Percentiles rank a stretch among this genome's conserved stretches.
phyloP scores from a whole-genome alignment of 2,113 vertebrate genomes.

The Marmota flaviventris region DNA sequence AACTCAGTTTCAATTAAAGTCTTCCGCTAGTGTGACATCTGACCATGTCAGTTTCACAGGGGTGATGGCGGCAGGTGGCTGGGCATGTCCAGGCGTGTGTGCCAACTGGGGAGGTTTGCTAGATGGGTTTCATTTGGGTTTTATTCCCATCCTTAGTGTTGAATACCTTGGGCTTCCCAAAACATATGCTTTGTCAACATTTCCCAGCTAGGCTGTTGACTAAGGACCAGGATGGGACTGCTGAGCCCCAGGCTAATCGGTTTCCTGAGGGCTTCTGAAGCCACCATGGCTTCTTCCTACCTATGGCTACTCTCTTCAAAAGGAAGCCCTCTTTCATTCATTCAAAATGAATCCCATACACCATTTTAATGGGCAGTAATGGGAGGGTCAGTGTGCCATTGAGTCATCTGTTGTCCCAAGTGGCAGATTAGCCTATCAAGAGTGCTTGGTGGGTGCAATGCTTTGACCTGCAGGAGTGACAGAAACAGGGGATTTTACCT shows the following conservation, averaged over 20 bases:
- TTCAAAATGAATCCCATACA: neutral
- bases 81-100: neutral
- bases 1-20: constrained; percentile 62
- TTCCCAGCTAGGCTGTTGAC: neutral
- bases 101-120: neutral
- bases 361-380: neutral
- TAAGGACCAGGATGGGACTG: neutral
- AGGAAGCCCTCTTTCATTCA: neutral
- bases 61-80: neutral
- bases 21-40: constrained; percentile 47
- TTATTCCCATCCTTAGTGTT: neutral
- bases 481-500: neutral
- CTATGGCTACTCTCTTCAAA: neutral
- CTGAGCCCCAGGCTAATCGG: neutral
- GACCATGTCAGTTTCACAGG: constrained; percentile 17
- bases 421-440: neutral
- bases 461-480: neutral
- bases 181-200: neutral
- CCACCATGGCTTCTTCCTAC: neutral
- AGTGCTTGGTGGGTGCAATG: too few species aligned
- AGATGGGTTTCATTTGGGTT: neutral
- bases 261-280: neutral
- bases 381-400: neutral
- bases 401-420: neutral
- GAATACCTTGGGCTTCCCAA: neutral